phyloP scores from a whole-genome alignment of 2,888 invertebrate species.

The Ophion slaviceki region DNA sequence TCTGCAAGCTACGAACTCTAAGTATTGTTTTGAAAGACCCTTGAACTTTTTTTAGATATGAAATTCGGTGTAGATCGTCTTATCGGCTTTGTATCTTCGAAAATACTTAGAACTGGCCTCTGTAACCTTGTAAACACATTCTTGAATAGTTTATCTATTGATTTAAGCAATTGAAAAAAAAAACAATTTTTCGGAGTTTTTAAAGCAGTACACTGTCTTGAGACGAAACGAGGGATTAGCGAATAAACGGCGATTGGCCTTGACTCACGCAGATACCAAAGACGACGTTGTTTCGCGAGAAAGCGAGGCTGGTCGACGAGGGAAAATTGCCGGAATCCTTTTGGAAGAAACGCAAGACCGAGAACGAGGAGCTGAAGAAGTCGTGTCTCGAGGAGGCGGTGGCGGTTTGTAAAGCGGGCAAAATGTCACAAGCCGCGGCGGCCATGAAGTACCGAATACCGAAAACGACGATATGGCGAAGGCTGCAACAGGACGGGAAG shows the following conservation, averaged over 20 bases:
- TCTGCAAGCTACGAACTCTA: too few species aligned
- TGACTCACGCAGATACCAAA: conserved; percentile 80
- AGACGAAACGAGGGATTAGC: neutral
- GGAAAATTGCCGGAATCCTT: conserved; percentile 81
- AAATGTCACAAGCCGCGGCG: conserved; percentile 83
- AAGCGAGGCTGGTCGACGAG: conserved; percentile 80
- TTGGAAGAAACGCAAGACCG: conserved; percentile 80
- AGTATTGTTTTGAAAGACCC: too few species aligned
- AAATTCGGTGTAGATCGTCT: too few species aligned
- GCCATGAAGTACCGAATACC: conserved; percentile 82
- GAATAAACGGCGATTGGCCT: neutral
- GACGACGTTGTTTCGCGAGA: conserved; percentile 83
- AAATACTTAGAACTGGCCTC: too few species aligned
- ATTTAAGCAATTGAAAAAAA: too few species aligned
- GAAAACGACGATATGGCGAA: conserved; percentile 84
- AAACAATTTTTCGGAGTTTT: too few species aligned
- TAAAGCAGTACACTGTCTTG: neutral
- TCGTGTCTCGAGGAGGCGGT: conserved; percentile 82
- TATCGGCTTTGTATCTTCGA: too few species aligned
- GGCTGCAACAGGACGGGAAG: conserved; percentile 79
- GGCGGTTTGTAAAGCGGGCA: conserved; percentile 82
- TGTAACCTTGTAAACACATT: too few species aligned
- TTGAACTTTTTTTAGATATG: too few species aligned
- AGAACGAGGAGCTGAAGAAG: conserved; percentile 79
- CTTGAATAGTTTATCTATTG: too few species aligned